A percentile compares a stretch with the other conserved stretches of the same genome.
These are phyloP conservation scores for Enoplosus armatus DNA, from an alignment of 2,797 vertebrate genomes.

Conservation along the genomic window DNA sequence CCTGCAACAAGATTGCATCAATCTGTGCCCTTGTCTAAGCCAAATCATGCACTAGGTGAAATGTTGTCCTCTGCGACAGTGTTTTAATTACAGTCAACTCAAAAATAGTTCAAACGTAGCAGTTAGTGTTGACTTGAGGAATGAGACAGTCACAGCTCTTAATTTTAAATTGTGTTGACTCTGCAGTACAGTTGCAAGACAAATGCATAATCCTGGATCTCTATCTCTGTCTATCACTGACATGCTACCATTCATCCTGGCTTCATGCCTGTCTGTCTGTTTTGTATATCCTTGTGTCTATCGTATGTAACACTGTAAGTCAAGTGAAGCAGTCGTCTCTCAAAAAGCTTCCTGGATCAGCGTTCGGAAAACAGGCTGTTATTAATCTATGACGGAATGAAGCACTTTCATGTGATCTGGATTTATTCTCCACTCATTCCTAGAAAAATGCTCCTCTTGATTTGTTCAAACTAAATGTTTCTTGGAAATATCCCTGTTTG, in stretches of 20 bases:
- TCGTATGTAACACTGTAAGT: conserved; percentile 24
- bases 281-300: conserved; percentile 24
- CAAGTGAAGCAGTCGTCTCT: conserved; percentile 43
- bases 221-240: conserved; percentile 6
- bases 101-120: not conserved
- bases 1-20: not conserved
- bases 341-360: conserved; percentile 59
- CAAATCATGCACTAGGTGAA: not conserved
- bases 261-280: conserved; percentile 21
- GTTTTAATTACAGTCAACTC: not conserved
- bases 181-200: not conserved
- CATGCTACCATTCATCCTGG: conserved; percentile 18
- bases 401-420: conserved; percentile 51
- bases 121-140: no score
- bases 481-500: conserved; percentile 54
- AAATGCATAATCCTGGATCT: conserved; percentile 10
- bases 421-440: conserved; percentile 67
- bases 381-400: conserved; percentile 64
- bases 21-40: not conserved
- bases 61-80: not conserved
- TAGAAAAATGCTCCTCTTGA: conserved; percentile 47
- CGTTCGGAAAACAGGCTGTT: conserved; percentile 62
- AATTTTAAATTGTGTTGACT: not conserved
- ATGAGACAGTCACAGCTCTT: no score
- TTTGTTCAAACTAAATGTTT: conserved; percentile 64